These are phyloP conservation scores for Sericinus montela DNA, from an alignment of 2,888 invertebrate species.

Conservation along the genomic window DNA sequence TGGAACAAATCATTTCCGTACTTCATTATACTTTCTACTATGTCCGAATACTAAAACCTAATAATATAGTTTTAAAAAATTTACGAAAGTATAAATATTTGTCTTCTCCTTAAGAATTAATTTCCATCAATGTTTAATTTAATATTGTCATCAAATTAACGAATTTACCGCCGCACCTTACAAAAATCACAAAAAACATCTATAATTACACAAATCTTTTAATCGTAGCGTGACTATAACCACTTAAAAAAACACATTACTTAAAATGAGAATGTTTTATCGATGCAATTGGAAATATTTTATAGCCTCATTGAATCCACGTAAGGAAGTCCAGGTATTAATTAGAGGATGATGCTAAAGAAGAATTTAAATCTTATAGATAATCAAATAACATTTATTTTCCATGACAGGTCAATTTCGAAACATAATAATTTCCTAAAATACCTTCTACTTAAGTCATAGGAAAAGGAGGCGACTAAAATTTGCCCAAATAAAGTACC, in stretches of 20 bases:
- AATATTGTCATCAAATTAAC: conserved; percentile 13
- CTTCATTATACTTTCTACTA: no score
- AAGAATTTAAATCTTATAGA: conserved; percentile 13
- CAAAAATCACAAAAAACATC: conserved; percentile 7
- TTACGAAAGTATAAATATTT: conserved; percentile 2
- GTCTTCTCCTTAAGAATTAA: conserved; percentile 5
- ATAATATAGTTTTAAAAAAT: conserved; percentile 1
- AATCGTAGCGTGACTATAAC: conserved; percentile 14
- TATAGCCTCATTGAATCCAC: conserved; percentile 11
- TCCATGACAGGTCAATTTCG: conserved; percentile 26
- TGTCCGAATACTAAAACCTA: no score
- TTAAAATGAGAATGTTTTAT: conserved; percentile 15
- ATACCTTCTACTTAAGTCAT: no score
- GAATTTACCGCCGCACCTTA: conserved; percentile 7
- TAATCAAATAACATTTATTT: conserved; percentile 23
- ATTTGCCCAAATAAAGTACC: no score
- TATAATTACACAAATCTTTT: neutral
- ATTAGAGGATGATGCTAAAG: conserved; percentile 14
- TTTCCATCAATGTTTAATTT: conserved; percentile 9
- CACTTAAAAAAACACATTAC: conserved; percentile 14
- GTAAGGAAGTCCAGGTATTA: conserved; percentile 9
- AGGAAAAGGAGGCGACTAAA: no score
- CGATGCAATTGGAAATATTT: conserved; percentile 14
- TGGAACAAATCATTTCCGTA: no score
- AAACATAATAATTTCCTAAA: conserved; percentile 14